Base-by-base conservation (phyloP, 2,113 vertebrate genomes). In the Todiramphus chloris region DNA sequence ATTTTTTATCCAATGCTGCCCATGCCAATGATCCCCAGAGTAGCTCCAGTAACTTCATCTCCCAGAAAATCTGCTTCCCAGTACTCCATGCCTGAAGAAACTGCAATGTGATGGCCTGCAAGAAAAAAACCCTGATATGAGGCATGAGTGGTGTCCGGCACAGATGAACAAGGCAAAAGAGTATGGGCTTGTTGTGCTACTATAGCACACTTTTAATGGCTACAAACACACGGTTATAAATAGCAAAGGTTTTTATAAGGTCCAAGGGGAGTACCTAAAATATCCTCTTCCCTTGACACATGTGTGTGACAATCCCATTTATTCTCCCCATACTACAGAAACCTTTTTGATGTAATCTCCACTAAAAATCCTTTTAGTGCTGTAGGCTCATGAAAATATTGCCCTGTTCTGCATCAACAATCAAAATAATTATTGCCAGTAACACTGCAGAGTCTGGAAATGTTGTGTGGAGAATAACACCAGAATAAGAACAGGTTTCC, bases 1-100 rank as follows among this genome's bases (percentile, higher is more conserved):
- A 97, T 53, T 88, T 97, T 97, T 77, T 91, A 98, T 21, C 94
- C 97, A 75, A 96, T 94, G 12, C 55, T 86, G 58, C 97, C 97
- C 97, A 97, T 96, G 87, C 97, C 97, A 30, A 96, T 21, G 73
- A 98, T 97, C 11, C 98, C 98, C 86, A 97, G 83, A 39, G 96
- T 95, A 62, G 96, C 87, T 53, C 97, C 96, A 5, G 95, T 74
- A 78, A 98, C 82, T 43, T 96, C 78, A 39, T 90, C 84, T 69
- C 97, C 95, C 91, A 97, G 73, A 73, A 89, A 93, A 67, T 96
- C 72, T 3, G 13, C 27, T 62, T 83, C 21, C 33, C 86, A 76
- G 28, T 62, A 37, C 51, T 94, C 59, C 12, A 82, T 37, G 28
- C 35, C 50, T 18, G 94, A 67, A 48, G 95, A 97, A 70, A 83